Evolutionary conservation across 2,797 vertebrate genomes (phyloP), one percentile per base, ranked within the genome.

Genomic region (Balearica regulorum): DNA sequence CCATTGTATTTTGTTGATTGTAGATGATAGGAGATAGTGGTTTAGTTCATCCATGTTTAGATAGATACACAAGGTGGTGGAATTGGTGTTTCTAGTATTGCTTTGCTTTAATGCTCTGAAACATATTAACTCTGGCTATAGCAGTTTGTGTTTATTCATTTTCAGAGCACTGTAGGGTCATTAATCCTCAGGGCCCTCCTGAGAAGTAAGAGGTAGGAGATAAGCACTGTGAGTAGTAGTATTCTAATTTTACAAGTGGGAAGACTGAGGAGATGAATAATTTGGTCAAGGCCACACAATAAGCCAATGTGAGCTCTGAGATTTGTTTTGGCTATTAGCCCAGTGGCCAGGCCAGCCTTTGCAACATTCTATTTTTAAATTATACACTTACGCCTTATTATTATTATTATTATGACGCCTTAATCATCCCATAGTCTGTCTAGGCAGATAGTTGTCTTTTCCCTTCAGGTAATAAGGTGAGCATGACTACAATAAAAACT

Each of bases 111-210:
- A 46, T n/a, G 33, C 61, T 49, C 69, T 44, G 85, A 57, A 73
- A 60, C 24, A 13, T 62, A 66, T 53, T 77, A 91, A 70, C 75
- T 77, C 62, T 53, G 71, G 39, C 53, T 48, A n/a, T 95, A 49
- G 77, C 77, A 88, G 65, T 90, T 69, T 62, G 46, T 88, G 69
- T 83, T 92, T 87, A 54, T 90, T 94, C 64, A 43, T 89, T 95
- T 91, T 53, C 84, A 64, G 72, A 64, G 48, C 81, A 8, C 11
- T 89, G 60, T 16, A 66, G 75, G 87, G 68, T 92, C 81, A 39
- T 95, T 93, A 90, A 93, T 93, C 81, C 79, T 91, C 48, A 4
- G 3, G 71, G 60, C 60, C 60, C 75, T 92, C 86, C 87, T 35
- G 87, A 92, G 91, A 70, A 93, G 66, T 24, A 54, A 35, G 85